Evolutionary conservation across 1,140 invertebrate genomes (phyloP), one percentile per base, ranked within the genome.

Genomic region (Drosophila seguyi): DNA sequence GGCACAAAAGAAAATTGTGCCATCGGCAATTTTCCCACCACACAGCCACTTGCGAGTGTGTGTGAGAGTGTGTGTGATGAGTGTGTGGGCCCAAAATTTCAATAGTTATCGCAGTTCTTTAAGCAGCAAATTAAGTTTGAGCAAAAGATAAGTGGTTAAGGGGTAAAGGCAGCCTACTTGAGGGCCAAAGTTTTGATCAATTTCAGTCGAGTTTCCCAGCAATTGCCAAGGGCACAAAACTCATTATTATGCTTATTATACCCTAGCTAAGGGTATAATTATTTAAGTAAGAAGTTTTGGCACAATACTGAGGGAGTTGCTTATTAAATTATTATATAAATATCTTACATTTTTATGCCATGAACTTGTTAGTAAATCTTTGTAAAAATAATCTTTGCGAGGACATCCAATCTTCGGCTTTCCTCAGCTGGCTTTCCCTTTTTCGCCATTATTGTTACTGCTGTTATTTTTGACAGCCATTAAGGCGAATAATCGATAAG

Each of bases 1-100:
- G 58, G 79, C 73, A 86, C 72, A 80, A 88, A 86, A 79, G 79
- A 66, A 87, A 87, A 82, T 59, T 60, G 71, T 52, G 83, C 82
- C 83, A 79, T 75, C 71, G 79, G 82, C 83, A 77, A 73, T 65
- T 72, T 74, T 34, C 67, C 41, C 34, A 14, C 42, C 20, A 11
- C 14, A 8, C 25, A 13, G 4, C 13, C 56, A 5, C n/a, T n/a
- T n/a, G n/a, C n/a, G n/a, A 25, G 25, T 25, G 25, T 56, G 7
- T 44, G n/a, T 62, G 44, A 13, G 34, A 5, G 20, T 36, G 25
- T 53, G 16, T 56, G 6, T 44, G 10, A n/a, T 55, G 50, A 47
- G 22, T 4, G 14, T 42, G n/a, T 56, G 41, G 34, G 36, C 45
- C 50, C 13, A 72, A 71, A 60, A 73, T 72, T 75, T 50, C 22